Evolutionary conservation across 2,797 vertebrate species (phyloP), one percentile per base, ranked within the genome.

Genomic region (Brachyalestes nurse): DNA sequence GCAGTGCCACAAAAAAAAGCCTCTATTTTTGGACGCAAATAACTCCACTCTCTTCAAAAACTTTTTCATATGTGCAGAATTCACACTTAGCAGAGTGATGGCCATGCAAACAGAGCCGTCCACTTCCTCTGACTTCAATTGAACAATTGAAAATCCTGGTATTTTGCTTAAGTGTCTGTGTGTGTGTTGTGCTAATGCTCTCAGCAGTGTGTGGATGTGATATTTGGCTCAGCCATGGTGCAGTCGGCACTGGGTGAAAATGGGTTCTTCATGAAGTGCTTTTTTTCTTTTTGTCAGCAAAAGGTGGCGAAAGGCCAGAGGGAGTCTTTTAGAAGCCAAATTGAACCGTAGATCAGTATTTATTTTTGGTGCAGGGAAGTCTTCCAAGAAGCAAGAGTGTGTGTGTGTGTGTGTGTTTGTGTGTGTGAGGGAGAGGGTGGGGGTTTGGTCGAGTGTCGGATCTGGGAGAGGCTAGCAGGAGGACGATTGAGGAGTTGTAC

Each of bases 291-390:
- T 84, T 88, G 84, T 89, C 60, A 67, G 78, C 77, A 88, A 88
- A 89, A 84, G 86, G 86, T 83, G 89, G 90, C 91, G 91, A 87
- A 86, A 86, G 90, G 89, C 91, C 86, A 81, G 87, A 87, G 88
- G 87, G 88, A 91, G 87, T 91, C 88, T 88, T 90, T 92, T 89
- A 88, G 82, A 87, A 89, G 91, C 90, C 81, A 83, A 90, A 90
- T 89, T 91, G 89, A 92, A 91, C 91, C 92, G 91, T 90, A 94
- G 91, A 93, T 92, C 91, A 91, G 88, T 92, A 91, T 93, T 94
- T 92, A 92, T 93, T 93, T 93, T 93, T 92, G 91, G 91, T 92
- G 89, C 87, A 89, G 91, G 90, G 91, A 93, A 91, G 87, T 90
- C 84, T 92, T 93, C 91, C 93, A 94, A 93, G 92, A 93, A 93